These are phyloP conservation scores for Ferrisia virgata DNA, from an alignment of 2,888 invertebrate genomes.

Conservation along the genomic window DNA sequence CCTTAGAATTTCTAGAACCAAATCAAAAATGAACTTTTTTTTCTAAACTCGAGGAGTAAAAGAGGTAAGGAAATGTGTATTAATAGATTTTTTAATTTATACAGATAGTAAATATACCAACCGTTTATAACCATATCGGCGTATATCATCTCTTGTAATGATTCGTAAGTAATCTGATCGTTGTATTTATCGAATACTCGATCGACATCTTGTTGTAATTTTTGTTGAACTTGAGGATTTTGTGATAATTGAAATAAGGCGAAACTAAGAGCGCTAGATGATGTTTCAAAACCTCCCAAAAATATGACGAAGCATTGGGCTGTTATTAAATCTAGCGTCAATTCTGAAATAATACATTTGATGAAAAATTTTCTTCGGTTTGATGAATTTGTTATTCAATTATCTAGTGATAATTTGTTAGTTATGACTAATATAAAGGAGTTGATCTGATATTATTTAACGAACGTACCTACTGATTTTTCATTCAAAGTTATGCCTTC, in stretches of 20 bases:
- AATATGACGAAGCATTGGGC: slow-evolving; percentile 41
- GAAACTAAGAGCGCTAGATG: slow-evolving; percentile 33
- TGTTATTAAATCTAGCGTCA: background rate
- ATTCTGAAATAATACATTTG: background rate
- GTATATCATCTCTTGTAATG: slow-evolving; percentile 43
- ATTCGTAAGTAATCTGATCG: slow-evolving; percentile 39
- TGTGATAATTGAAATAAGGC: slow-evolving; percentile 7
- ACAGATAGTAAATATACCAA: no score
- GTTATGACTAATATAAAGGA: no score
- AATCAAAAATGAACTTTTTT: background rate
- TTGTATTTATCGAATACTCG: slow-evolving; percentile 19
- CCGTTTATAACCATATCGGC: slow-evolving; percentile 44
- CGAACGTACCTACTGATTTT: slow-evolving; percentile 3
- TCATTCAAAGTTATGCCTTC: background rate
- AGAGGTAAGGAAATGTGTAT: no score
- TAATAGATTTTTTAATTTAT: no score
- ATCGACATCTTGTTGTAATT: slow-evolving; percentile 39
- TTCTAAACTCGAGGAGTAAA: background rate
- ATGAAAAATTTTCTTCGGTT: background rate
- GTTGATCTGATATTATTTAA: no score
- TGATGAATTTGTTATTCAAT: no score
- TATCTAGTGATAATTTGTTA: background rate
- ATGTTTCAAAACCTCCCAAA: slow-evolving; percentile 40
- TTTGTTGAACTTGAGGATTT: background rate
- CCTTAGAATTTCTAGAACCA: slow-evolving; percentile 41